Conservation (phyloP, 2,113 vertebrate genomes). For the Poeciliopsis turrubarensis region DNA sequence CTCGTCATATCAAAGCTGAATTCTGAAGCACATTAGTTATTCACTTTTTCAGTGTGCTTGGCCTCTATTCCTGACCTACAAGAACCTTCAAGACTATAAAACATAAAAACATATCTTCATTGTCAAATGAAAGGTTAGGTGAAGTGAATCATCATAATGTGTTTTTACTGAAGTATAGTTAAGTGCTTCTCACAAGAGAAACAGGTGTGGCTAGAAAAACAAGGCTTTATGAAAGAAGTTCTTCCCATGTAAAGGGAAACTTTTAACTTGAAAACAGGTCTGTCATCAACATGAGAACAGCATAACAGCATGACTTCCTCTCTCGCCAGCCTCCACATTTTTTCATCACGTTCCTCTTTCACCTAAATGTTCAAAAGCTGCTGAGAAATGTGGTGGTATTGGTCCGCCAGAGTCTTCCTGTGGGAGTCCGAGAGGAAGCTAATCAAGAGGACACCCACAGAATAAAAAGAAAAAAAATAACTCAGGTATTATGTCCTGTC, state of each 20-base stretch:
- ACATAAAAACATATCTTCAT: neutral
- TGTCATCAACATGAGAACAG: conserved; percentile 21
- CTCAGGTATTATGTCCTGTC: conserved; percentile 12
- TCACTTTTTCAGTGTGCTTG: neutral
- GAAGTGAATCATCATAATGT: neutral
- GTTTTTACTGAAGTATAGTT: conserved; percentile 3
- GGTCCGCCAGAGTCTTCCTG: conserved; percentile 32
- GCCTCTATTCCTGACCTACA: neutral
- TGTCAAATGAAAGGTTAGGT: neutral
- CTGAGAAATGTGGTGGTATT: conserved; percentile 9
- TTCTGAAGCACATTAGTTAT: neutral
- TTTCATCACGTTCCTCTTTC: conserved; percentile 19
- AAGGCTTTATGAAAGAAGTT: conserved; percentile 21
- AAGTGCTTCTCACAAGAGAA: conserved; percentile 43
- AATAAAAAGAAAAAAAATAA: conserved; percentile 43
- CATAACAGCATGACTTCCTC: conserved; percentile 30
- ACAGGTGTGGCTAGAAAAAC: conserved; percentile 49
- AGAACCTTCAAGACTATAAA: neutral
- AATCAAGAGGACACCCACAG: conserved; percentile 24
- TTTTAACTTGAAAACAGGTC: conserved; percentile 24
- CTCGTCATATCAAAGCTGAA: neutral
- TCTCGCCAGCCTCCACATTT: neutral
- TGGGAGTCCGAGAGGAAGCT: conserved; percentile 32
- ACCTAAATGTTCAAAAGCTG: conserved; percentile 32
- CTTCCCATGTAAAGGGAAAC: conserved; percentile 30